phyloP scores from a whole-genome alignment of 2,113 vertebrate genomes.

The Zosterops pallidus region DNA sequence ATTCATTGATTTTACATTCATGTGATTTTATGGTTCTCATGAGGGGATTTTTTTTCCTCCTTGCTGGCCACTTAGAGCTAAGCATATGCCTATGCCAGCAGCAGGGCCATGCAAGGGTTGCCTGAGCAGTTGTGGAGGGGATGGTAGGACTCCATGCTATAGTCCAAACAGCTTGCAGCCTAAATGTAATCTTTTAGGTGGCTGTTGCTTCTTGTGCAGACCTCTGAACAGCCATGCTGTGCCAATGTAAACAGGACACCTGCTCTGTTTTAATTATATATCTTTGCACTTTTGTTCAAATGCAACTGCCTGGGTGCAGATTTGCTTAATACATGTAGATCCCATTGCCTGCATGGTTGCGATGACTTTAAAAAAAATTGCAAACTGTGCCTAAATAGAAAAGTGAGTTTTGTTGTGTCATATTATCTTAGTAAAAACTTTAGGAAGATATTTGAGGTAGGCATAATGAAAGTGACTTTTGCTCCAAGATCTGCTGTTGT shows the following conservation, averaged over 20 bases:
- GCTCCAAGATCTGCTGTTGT: background rate
- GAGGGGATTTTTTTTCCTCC: background rate
- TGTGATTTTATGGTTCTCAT: background rate
- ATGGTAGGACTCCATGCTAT: background rate
- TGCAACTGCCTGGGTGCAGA: background rate
- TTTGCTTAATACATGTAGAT: rapidly evolving
- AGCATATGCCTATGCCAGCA: background rate
- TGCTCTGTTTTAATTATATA: rapidly evolving
- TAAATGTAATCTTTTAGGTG: background rate
- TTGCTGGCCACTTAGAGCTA: background rate
- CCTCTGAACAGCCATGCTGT: background rate
- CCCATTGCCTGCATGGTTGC: background rate
- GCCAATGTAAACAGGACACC: background rate
- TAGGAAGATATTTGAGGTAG: background rate
- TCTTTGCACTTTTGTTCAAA: background rate
- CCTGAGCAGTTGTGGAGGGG: background rate
- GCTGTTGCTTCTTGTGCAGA: background rate
- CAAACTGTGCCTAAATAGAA: background rate
- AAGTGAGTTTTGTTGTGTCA: background rate
- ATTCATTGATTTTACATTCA: background rate
- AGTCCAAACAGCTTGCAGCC: background rate
- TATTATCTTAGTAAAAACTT: background rate
- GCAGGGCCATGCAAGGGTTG: background rate
- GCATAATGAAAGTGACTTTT: background rate
- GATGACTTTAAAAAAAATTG: background rate